Evolutionary conservation across 1,140 invertebrate species (phyloP).

Genomic region (Phthorimaea operculella): DNA sequence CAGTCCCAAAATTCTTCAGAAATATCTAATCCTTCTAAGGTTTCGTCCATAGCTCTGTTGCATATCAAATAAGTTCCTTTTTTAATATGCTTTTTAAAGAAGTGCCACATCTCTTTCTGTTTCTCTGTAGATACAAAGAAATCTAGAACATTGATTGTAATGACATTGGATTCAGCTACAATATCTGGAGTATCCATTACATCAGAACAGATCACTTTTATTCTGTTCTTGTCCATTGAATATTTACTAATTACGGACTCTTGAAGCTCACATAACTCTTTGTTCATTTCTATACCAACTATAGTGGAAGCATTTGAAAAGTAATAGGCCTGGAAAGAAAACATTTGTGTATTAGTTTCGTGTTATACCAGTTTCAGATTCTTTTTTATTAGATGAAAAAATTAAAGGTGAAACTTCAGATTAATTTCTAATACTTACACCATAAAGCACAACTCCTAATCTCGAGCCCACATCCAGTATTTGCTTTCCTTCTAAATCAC

Average conservation of each 20-base stretch:
- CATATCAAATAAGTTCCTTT: conserved; percentile 70
- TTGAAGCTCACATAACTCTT: conserved; percentile 74
- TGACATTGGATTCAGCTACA: conserved; percentile 69
- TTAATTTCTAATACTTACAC: conserved; percentile 64
- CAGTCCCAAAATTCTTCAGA: conserved; percentile 65
- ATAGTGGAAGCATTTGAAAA: conserved; percentile 71
- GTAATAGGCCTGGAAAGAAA: conserved; percentile 71
- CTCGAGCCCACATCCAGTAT: conserved; percentile 78
- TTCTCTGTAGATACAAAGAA: conserved; percentile 70
- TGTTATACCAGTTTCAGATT: too few relatives aligned
- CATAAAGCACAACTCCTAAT: conserved; percentile 76
- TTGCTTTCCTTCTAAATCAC: conserved; percentile 69
- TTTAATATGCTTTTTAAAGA: conserved; percentile 68
- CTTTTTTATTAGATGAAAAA: too few relatives aligned
- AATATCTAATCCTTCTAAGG: conserved; percentile 64
- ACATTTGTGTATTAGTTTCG: too few relatives aligned
- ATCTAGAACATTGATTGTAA: conserved; percentile 75
- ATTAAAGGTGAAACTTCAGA: too few relatives aligned
- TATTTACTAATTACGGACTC: conserved; percentile 70
- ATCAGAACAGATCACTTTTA: conserved; percentile 70
- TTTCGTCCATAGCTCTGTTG: conserved; percentile 68
- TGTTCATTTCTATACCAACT: conserved; percentile 78
- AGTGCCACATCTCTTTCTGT: conserved; percentile 72
- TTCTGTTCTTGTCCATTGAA: conserved; percentile 65
- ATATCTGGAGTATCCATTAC: conserved; percentile 69